Evolutionary conservation across 1,140 invertebrate species (phyloP).

Genomic region (Coptotermes formosanus): DNA sequence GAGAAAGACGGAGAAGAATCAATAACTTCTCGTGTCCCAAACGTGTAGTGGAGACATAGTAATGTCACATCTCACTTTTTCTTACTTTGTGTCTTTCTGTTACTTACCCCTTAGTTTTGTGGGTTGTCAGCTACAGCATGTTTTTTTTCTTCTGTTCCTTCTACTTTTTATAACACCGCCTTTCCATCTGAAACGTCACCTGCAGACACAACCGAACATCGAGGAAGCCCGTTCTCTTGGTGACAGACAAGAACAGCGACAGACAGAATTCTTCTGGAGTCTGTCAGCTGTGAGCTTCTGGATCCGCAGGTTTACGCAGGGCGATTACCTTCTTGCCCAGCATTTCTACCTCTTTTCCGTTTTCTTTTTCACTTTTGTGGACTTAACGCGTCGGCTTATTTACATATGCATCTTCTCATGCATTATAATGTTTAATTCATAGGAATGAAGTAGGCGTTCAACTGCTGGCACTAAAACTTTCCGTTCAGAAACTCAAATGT

Average conservation of each 20-base stretch:
- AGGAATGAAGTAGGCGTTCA: no score
- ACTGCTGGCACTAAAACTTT: no score
- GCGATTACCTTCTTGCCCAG: neutral
- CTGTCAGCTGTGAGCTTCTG: neutral
- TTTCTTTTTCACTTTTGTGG: neutral
- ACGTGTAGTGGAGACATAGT: neutral
- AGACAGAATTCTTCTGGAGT: neutral
- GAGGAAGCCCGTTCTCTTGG: neutral
- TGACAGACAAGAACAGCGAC: conserved; percentile 4
- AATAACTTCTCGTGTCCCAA: neutral
- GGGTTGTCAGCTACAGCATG: neutral
- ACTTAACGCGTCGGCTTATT: neutral
- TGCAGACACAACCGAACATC: neutral
- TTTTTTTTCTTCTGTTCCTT: neutral
- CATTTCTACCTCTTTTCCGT: neutral
- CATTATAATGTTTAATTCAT: no score
- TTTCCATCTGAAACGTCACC: conserved; percentile 4
- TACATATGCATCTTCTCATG: neutral
- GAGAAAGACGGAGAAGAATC: neutral
- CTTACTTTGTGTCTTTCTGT: neutral
- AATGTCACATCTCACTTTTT: neutral
- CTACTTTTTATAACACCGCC: neutral
- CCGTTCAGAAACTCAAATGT: no score
- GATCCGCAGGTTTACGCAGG: neutral
- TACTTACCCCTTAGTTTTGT: conserved; percentile 9